Percentiles rank a stretch among this genome's conserved stretches.
Evolutionary conservation across 2,888 invertebrate species (phyloP).

Genomic region (Apantesis nais): DNA sequence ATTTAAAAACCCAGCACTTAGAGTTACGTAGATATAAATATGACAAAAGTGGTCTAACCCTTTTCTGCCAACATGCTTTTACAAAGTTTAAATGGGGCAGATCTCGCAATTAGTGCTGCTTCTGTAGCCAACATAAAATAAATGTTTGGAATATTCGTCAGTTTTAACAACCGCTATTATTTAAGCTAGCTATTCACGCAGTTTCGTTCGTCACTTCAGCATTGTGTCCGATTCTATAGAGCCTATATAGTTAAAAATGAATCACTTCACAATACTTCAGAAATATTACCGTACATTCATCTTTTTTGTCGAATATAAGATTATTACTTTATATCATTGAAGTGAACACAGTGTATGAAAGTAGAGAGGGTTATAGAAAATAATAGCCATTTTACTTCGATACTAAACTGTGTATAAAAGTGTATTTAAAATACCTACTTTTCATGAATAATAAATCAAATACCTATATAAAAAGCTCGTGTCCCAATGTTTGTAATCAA

Average conservation of each 20-base stretch:
- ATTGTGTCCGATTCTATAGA: background rate
- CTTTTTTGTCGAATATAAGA: background rate
- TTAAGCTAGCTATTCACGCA: background rate
- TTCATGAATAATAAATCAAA: too few relatives aligned
- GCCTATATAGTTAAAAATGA: background rate
- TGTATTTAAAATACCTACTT: too few relatives aligned
- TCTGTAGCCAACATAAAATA: slow-evolving; percentile 8
- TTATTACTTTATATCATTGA: background rate
- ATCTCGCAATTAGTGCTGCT: slow-evolving; percentile 16
- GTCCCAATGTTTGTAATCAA: too few relatives aligned
- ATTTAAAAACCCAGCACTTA: slow-evolving; percentile 14
- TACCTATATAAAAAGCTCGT: too few relatives aligned
- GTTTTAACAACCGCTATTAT: background rate
- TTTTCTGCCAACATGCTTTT: slow-evolving; percentile 15
- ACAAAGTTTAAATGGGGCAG: slow-evolving; percentile 20
- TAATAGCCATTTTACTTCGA: too few relatives aligned
- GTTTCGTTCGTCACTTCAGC: background rate
- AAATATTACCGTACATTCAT: background rate
- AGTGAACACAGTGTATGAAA: background rate
- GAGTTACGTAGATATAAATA: slow-evolving; percentile 13
- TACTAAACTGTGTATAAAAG: too few relatives aligned
- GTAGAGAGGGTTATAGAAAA: background rate
- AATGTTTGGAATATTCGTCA: background rate
- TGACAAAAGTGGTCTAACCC: slow-evolving; percentile 18
- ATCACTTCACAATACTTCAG: background rate